These are phyloP conservation scores for Bettongia penicillata DNA, from an alignment of 2,113 vertebrate species.

Conservation along the genomic window DNA sequence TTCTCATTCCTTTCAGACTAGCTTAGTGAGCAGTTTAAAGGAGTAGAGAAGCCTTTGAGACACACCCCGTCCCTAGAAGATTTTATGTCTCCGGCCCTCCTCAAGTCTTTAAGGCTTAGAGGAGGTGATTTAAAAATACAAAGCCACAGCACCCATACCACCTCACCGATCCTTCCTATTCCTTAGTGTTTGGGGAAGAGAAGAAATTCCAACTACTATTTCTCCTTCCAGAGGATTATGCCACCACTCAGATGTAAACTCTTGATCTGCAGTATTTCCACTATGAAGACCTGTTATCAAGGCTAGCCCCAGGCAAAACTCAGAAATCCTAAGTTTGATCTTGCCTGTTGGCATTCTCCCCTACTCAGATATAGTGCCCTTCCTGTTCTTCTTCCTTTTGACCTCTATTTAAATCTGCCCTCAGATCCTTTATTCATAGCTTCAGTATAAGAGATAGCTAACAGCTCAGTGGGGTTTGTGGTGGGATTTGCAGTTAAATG, in stretches of 20 bases:
- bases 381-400: background rate
- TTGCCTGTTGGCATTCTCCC: background rate
- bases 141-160: background rate
- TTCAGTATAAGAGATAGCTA: background rate
- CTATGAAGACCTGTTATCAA: background rate
- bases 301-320: constrained; percentile 1
- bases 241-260: background rate
- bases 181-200: constrained; percentile 1
- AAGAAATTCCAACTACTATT: background rate
- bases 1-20: background rate
- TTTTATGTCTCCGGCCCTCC: background rate
- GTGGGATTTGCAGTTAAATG: constrained; percentile 1
- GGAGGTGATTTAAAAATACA: background rate
- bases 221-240: background rate
- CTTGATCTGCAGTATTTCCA: background rate
- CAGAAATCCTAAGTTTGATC: background rate
- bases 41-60: background rate
- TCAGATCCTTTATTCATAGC: background rate
- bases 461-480: background rate
- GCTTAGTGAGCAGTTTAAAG: background rate
- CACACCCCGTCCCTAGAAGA: no score
- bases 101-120: constrained; percentile 13
- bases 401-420: background rate
- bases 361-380: background rate
- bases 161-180: background rate